Conservation (phyloP, 2,113 vertebrate genomes). For the Prunella himalayana region DNA sequence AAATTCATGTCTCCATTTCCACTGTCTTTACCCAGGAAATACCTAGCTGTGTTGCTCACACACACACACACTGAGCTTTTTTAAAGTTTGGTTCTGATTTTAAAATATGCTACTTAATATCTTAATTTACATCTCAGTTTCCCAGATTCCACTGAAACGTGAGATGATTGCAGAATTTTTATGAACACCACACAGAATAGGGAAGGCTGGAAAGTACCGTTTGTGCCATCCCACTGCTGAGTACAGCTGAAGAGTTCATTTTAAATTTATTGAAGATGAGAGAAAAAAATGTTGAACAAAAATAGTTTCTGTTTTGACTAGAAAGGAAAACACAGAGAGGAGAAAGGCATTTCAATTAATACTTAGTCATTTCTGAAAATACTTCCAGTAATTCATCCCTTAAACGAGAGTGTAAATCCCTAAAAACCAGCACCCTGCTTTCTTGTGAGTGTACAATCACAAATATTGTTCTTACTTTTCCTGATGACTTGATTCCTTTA, state of each 20-base stretch:
- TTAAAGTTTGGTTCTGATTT: neutral
- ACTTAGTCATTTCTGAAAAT: neutral
- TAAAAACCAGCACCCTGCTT: neutral
- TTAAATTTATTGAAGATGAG: neutral
- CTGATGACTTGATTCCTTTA: slow-evolving; percentile 98
- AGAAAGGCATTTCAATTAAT: neutral
- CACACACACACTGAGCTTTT: neutral
- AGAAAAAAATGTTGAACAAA: neutral
- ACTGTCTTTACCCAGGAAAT: neutral
- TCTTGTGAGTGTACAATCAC: neutral
- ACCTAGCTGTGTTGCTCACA: neutral
- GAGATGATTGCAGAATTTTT: neutral
- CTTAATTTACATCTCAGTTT: neutral
- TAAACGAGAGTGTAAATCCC: accelerated
- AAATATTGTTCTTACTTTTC: slow-evolving; percentile 83
- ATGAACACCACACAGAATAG: too few species aligned
- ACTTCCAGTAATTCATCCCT: neutral
- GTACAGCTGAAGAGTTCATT: neutral
- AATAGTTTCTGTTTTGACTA: neutral
- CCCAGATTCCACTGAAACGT: accelerated
- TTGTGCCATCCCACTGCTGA: neutral
- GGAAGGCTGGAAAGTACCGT: neutral
- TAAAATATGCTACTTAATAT: neutral
- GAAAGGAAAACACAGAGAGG: neutral
- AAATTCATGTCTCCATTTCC: neutral